These are phyloP conservation scores for Apostichopus californicus DNA, from an alignment of 35 echinoderm and acorn worm genomes.

Conservation along the genomic window DNA sequence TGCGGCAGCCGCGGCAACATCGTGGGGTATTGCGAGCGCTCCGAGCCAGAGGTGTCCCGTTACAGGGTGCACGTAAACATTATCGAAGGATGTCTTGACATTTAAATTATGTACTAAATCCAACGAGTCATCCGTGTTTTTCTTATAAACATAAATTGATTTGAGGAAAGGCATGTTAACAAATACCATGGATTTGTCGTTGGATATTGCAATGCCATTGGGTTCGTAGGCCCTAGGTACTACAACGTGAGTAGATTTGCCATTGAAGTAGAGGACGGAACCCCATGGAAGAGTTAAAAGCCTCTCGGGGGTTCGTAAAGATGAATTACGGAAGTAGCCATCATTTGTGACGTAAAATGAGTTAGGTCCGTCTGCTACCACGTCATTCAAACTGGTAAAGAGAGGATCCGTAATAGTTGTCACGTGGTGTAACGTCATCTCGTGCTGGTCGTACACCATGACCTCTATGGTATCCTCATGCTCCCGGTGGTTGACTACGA, in stretches of 20 bases:
- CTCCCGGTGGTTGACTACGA: constrained; percentile 43
- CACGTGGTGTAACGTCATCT: not conserved
- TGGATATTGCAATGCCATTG: constrained; percentile 18
- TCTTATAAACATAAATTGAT: constrained; percentile 14
- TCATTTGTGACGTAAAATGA: constrained; percentile 51
- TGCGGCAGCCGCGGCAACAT: not conserved
- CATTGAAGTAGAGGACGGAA: constrained; percentile 31
- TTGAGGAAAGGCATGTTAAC: constrained; percentile 18
- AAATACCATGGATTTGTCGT: not conserved
- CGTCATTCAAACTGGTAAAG: constrained; percentile 41
- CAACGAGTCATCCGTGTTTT: not conserved
- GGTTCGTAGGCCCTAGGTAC: not conserved
- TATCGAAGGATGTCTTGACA: constrained; percentile 16
- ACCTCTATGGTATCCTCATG: constrained; percentile 23
- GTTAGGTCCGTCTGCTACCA: constrained; percentile 1
- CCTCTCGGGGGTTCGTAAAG: not conserved
- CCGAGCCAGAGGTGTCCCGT: constrained; percentile 49
- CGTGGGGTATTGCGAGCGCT: not conserved
- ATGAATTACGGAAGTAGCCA: constrained; percentile 34
- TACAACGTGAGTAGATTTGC: not conserved
- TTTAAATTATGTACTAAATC: not conserved
- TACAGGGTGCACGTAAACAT: constrained; percentile 36
- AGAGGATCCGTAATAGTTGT: constrained; percentile 1
- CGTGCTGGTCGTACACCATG: constrained; percentile 10
- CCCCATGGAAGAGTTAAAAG: constrained; percentile 15